phyloP scores from a whole-genome alignment of 2,888 invertebrate genomes.

The Rhyacophila evoluta region DNA sequence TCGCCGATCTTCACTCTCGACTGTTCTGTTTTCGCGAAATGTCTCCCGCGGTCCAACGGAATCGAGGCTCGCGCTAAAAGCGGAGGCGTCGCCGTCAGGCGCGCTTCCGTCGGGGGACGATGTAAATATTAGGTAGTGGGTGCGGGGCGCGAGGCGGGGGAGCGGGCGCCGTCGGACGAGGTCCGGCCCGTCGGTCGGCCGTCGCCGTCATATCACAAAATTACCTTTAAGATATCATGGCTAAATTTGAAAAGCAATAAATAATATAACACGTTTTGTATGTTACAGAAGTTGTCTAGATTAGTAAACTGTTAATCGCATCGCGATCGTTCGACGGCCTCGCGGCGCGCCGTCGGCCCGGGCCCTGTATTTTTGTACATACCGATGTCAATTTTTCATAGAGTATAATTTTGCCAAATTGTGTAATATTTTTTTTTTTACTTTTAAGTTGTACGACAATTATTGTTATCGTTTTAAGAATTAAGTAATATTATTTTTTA shows the following conservation, averaged over 20 bases:
- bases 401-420: constrained; percentile 54
- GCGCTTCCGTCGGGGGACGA: constrained; percentile 45
- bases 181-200: constrained; percentile 28
- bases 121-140: constrained; percentile 54
- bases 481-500: constrained; percentile 40
- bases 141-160: constrained; percentile 46
- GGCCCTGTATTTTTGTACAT: constrained; percentile 54
- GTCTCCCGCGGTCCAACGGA: constrained; percentile 51
- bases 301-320: constrained; percentile 20
- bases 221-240: constrained; percentile 15
- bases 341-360: constrained; percentile 31
- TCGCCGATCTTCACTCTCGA: constrained; percentile 49
- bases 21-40: constrained; percentile 53
- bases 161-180: constrained; percentile 1
- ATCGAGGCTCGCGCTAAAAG: constrained; percentile 39
- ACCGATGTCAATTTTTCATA: constrained; percentile 54
- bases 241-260: constrained; percentile 34
- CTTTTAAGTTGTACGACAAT: constrained; percentile 33
- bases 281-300: constrained; percentile 7
- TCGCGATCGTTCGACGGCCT: not conserved
- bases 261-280: constrained; percentile 23
- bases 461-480: constrained; percentile 29
- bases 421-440: constrained; percentile 49
- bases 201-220: constrained; percentile 22
- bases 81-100: constrained; percentile 35